Base-by-base conservation (phyloP, 2,113 vertebrate genomes). In the Varanus salvator region DNA sequence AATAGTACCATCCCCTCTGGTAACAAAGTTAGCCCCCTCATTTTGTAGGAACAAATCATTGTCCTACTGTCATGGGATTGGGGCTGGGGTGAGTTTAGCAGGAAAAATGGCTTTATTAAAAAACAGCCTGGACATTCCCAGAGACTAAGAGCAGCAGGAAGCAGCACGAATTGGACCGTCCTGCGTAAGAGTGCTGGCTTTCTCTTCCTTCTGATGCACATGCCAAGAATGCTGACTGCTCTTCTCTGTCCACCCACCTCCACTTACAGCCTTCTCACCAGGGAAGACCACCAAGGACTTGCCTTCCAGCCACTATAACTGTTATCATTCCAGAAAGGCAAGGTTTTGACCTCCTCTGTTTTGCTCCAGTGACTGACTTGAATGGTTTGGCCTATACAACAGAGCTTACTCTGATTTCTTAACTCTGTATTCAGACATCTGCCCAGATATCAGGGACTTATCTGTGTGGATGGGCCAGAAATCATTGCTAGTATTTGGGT, bases 311-410 rank as follows among this genome's bases (percentile, higher is more conserved):
- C 57, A 66, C 71, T 44, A 29, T 38, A 19, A 69, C 60, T 6
- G 9, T 80, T 87, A 80, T 80, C 44, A 52, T 80, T 87, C 80
- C 64, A 80, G 86, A 34, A 68, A 71, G 76, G 21, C 74, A 50
- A 71, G 64, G 52, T 69, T 52, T 19, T 68, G 7, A 80, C 15
- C 11, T 21, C 31, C 60, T 54, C 85, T 77, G 81, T 78, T 84
- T 68, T 85, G 11, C 50, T 68, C 29, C 57, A 66, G 5, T 68
- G 57, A 29, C 6, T 50, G 31, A 27, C 7, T 14, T 15, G 71
- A 31, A 66, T 75, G 21, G 27, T 25, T 9, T 1, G 14, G 23
- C 9, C 69, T 60, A 76, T 57, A 60, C 23, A 57, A 60, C n/a
- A 75, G 9, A 80, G 31, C n/a, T 31, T 34, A 27, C 6, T 76